These are phyloP conservation scores for Uropetala carovei DNA, from an alignment of 2,888 invertebrate species.

Conservation along the genomic window DNA sequence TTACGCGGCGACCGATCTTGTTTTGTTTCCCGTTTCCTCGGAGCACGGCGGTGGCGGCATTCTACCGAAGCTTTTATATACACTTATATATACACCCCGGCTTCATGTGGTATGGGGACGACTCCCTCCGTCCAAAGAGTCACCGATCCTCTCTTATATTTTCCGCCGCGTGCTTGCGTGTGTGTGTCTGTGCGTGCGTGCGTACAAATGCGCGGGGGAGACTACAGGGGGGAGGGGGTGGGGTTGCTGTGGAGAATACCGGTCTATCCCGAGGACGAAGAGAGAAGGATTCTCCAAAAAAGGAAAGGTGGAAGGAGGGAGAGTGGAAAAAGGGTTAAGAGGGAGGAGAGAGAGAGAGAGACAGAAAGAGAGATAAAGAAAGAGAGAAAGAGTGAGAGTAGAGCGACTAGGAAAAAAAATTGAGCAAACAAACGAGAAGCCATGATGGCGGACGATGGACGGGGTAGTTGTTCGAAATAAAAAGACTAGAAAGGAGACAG, in stretches of 20 bases:
- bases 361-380: not conserved
- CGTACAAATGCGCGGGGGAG: too few relatives aligned
- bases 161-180: not conserved
- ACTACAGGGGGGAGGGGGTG: too few relatives aligned
- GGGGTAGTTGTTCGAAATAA: not conserved
- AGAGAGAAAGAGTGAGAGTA: not conserved
- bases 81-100: not conserved
- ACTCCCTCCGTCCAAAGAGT: not conserved
- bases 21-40: not conserved
- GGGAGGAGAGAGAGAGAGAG: not conserved
- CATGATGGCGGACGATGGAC: not conserved
- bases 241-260: not conserved
- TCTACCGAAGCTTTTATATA: not conserved
- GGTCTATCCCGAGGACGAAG: not conserved
- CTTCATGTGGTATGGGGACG: too few relatives aligned
- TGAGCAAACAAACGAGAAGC: slow-evolving; percentile 19
- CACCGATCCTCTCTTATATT: not conserved
- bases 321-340: too few relatives aligned
- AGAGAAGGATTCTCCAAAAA: slow-evolving; percentile 9
- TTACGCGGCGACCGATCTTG: not conserved
- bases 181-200: too few relatives aligned
- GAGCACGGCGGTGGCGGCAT: not conserved
- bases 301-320: too few relatives aligned
- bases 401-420: not conserved
- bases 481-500: not conserved